phyloP scores from a whole-genome alignment of 1,140 invertebrate species.

The Medauroidea extradentata region DNA sequence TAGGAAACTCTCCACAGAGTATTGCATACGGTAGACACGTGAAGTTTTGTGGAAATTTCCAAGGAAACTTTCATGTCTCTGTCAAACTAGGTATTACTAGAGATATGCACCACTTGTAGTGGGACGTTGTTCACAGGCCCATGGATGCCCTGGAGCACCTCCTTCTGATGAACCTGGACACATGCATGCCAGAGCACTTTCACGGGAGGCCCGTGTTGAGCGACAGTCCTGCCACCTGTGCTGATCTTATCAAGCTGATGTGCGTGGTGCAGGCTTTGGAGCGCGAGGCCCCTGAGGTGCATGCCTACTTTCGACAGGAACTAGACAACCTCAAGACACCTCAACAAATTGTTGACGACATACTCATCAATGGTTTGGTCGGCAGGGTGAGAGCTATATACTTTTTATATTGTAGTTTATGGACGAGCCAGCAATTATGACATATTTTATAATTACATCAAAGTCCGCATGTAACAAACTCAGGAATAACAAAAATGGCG shows the following conservation, averaged over 20 bases:
- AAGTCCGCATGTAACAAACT: too few species aligned
- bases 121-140: constrained; percentile 65
- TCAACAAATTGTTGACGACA: constrained; percentile 48
- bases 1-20: too few species aligned
- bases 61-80: too few species aligned
- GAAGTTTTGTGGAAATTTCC: too few species aligned
- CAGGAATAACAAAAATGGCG: too few species aligned
- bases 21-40: too few species aligned
- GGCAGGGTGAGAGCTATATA: too few species aligned
- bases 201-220: not conserved
- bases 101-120: too few species aligned
- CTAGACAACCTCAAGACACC: constrained; percentile 53
- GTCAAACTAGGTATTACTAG: too few species aligned
- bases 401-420: too few species aligned
- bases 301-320: constrained; percentile 55
- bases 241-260: constrained; percentile 53
- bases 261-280: constrained; percentile 52
- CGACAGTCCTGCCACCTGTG: constrained; percentile 35
- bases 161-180: constrained; percentile 52
- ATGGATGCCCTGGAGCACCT: constrained; percentile 71
- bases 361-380: constrained; percentile 22
- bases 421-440: too few species aligned
- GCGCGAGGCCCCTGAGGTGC: constrained; percentile 51
- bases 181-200: not conserved
- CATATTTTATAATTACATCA: too few species aligned